Evolutionary conservation across 2,113 vertebrate genomes (phyloP), one percentile per base, ranked within the genome.

Genomic region (Pteropus alecto): DNA sequence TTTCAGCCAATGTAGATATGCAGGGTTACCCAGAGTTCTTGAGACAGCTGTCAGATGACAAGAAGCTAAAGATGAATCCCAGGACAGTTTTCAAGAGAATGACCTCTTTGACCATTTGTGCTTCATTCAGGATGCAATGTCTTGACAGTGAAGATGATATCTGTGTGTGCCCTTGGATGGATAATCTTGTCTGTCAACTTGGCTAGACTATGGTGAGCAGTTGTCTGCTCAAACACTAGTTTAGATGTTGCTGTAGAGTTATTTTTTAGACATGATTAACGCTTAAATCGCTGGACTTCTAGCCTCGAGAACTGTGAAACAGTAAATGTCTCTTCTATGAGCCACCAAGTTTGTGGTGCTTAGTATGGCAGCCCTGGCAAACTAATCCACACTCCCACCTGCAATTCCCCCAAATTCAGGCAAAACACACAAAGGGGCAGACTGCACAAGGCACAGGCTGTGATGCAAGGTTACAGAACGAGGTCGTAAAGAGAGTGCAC

Each of bases 1-100:
- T 1, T 65, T 90, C 6, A 95, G 70, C 71, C 61, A 93, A 15
- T 21, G 76, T 16, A 93, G 87, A 94, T 46, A 60, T 48, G 33
- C 48, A 89, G 77, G 68, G 67, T 84, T 46, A 68, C 43, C 90
- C n/a, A 15, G 26, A n/a, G 56, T 48, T 70, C 87, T 63, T 8
- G 24, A 41, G 41, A 24, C 8, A n/a, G 43, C 30, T 21, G 1
- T 43, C 48, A 35, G 35, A n/a, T 0, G 11, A 7, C 30, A 71
- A 38, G 46, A 38, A 46, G 35, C 7, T 12, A 41, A 70, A 41
- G 28, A 18, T 51, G 43, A 94, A 46, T 21, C 28, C 33, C 30
- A 38, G 46, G 3, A 33, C 41, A 48, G 56, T 16, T 46, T 61
- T 87, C n/a, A 19, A 19, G 33, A 67, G 41, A 33, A 46, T 24